Evolutionary conservation across 2,888 invertebrate genomes (phyloP).

Genomic region (Phania funesta): DNA sequence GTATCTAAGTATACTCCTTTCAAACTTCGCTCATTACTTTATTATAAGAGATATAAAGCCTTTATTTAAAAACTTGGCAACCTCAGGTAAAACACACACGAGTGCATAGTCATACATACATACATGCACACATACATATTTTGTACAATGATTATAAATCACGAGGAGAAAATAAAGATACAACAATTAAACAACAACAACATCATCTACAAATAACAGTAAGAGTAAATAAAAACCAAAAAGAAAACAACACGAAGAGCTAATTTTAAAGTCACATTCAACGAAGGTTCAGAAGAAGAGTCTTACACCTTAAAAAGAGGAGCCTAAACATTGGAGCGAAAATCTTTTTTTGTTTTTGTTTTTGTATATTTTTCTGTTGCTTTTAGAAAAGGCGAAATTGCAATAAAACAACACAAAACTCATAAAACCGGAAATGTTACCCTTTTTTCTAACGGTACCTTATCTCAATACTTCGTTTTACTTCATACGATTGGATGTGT

Average conservation of each 20-base stretch:
- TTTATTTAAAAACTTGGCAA: not conserved
- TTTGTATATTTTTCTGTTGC: slow-evolving; percentile 1
- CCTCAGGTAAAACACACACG: not conserved
- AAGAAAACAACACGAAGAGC: not conserved
- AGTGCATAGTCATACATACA: not conserved
- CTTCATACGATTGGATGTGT: not conserved
- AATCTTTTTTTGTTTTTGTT: slow-evolving; percentile 2
- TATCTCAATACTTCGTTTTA: slow-evolving; percentile 6
- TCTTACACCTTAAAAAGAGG: slow-evolving; percentile 29
- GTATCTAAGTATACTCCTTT: too few relatives aligned
- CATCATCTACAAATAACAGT: slow-evolving; percentile 45
- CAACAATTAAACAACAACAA: slow-evolving; percentile 61
- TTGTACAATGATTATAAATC: slow-evolving; percentile 53
- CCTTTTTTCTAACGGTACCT: slow-evolving; percentile 64
- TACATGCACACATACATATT: slow-evolving; percentile 9
- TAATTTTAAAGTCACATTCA: slow-evolving; percentile 29
- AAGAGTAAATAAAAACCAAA: slow-evolving; percentile 18
- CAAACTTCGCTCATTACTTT: too few relatives aligned
- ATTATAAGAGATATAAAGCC: not conserved
- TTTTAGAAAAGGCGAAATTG: slow-evolving; percentile 52
- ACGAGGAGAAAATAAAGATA: slow-evolving; percentile 57
- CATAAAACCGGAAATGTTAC: slow-evolving; percentile 65
- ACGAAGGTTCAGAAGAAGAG: slow-evolving; percentile 33
- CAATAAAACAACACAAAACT: slow-evolving; percentile 32
- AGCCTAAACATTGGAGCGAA: slow-evolving; percentile 17